phyloP scores from a whole-genome alignment of 2,113 vertebrate species.

The Platichthys stellatus region DNA sequence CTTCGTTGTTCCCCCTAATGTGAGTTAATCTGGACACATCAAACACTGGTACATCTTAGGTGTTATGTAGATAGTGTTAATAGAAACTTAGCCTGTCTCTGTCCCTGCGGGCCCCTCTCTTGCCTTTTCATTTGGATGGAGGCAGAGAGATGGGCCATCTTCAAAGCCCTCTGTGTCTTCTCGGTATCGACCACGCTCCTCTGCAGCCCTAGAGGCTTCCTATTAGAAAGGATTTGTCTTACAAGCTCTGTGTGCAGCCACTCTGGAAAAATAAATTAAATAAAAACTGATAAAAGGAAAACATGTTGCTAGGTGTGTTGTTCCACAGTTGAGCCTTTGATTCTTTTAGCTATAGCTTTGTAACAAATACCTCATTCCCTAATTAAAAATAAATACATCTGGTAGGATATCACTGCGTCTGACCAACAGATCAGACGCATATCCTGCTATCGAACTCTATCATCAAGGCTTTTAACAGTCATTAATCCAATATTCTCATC shows the following conservation, averaged over 20 bases:
- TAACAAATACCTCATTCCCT: slow-evolving; percentile 20
- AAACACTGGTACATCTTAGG: slow-evolving; percentile 77
- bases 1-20: slow-evolving; percentile 76
- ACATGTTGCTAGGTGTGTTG: slow-evolving; percentile 23
- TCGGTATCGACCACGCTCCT: slow-evolving; percentile 72
- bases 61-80: slow-evolving; percentile 78
- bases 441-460: background rate
- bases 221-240: slow-evolving; percentile 79
- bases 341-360: slow-evolving; percentile 18
- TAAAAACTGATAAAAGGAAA: background rate
- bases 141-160: slow-evolving; percentile 69
- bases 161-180: slow-evolving; percentile 74
- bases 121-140: slow-evolving; percentile 71
- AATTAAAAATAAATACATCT: slow-evolving; percentile 17
- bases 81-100: slow-evolving; percentile 73
- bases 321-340: slow-evolving; percentile 4
- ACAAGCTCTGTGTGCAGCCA: slow-evolving; percentile 65
- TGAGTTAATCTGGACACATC: slow-evolving; percentile 79
- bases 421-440: slow-evolving; percentile 7
- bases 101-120: slow-evolving; percentile 61
- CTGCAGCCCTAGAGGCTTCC: slow-evolving; percentile 69
- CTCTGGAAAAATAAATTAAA: slow-evolving; percentile 35
- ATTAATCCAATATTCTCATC: slow-evolving; percentile 46
- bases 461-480: slow-evolving; percentile 33
- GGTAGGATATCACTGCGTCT: slow-evolving; percentile 21